A percentile compares a stretch with the other conserved stretches of the same genome.
These are phyloP conservation scores for Pipistrellus kuhlii DNA, from an alignment of 2,797 vertebrate species.

Conservation along the genomic window DNA sequence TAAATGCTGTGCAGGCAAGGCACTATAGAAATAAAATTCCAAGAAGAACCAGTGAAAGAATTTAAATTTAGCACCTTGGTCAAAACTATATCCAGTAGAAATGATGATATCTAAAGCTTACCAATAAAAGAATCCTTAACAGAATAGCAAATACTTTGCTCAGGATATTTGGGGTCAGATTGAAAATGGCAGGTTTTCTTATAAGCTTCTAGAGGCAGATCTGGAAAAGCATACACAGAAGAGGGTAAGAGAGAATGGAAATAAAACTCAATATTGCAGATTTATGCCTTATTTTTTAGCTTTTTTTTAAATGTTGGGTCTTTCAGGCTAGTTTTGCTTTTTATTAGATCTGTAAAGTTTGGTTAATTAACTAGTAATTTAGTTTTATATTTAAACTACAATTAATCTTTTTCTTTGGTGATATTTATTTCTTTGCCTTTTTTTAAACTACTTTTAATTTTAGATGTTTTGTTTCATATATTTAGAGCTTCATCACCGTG, in stretches of 20 bases:
- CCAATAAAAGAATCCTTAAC: conserved; percentile 36
- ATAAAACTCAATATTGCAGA: conserved; percentile 86
- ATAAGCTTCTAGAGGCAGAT: conserved; percentile 67
- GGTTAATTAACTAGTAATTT: conserved; percentile 85
- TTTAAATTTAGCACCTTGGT: conserved; percentile 59
- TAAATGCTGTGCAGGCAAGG: conserved; percentile 69
- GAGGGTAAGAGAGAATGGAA: conserved; percentile 79
- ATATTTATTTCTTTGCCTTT: conserved; percentile 94
- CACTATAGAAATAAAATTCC: conserved; percentile 27
- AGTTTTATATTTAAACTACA: conserved; percentile 89
- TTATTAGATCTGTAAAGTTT: conserved; percentile 89
- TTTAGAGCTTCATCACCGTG: conserved; percentile 85
- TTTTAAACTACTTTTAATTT: conserved; percentile 76
- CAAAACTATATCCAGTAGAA: conserved; percentile 52
- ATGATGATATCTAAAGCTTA: not conserved
- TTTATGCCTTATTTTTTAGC: conserved; percentile 89
- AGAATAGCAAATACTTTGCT: conserved; percentile 19
- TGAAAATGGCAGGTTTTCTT: conserved; percentile 67
- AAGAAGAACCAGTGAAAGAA: conserved; percentile 65
- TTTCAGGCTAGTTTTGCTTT: conserved; percentile 87
- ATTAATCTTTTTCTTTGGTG: conserved; percentile 88
- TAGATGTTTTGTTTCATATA: conserved; percentile 80
- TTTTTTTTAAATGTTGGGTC: conserved; percentile 85
- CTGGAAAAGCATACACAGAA: conserved; percentile 70
- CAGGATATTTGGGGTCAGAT: conserved; percentile 7